phyloP scores from a whole-genome alignment of 2,888 invertebrate genomes.

The Apotomis capreana region DNA sequence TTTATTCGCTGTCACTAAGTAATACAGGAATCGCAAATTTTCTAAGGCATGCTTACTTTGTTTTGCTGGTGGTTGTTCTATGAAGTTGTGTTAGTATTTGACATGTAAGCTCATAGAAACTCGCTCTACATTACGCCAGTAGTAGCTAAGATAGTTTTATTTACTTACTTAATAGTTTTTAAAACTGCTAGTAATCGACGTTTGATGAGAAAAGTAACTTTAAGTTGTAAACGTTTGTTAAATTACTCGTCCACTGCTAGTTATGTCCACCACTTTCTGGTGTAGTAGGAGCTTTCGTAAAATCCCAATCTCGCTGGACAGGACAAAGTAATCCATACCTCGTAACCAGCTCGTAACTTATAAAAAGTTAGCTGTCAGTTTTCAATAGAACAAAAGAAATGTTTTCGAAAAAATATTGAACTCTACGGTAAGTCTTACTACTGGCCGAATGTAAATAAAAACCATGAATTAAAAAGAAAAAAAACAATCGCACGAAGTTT shows the following conservation, averaged over 20 bases:
- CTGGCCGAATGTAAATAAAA: not conserved
- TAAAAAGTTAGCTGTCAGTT: not conserved
- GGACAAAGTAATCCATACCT: not conserved
- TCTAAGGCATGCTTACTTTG: too few species aligned
- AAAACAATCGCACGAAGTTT: not conserved
- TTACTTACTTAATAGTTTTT: too few species aligned
- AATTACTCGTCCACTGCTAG: not conserved
- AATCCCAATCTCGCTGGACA: not conserved
- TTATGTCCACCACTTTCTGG: not conserved
- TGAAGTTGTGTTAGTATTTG: too few species aligned
- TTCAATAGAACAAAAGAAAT: not conserved
- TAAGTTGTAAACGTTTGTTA: constrained; percentile 5
- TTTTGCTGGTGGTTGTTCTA: too few species aligned
- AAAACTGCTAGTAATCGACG: too few species aligned
- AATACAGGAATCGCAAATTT: too few species aligned
- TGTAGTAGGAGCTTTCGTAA: not conserved
- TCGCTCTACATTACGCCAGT: too few species aligned
- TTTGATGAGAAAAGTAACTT: not conserved
- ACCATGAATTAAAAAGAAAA: constrained; percentile 1
- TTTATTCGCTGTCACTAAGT: too few species aligned
- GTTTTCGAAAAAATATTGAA: not conserved
- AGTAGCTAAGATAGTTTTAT: too few species aligned
- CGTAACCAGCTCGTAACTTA: not conserved
- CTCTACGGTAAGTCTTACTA: constrained; percentile 2
- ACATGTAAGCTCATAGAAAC: too few species aligned